Base-by-base conservation (phyloP, 1,140 invertebrate species). In the Sesamia nonagrioides region DNA sequence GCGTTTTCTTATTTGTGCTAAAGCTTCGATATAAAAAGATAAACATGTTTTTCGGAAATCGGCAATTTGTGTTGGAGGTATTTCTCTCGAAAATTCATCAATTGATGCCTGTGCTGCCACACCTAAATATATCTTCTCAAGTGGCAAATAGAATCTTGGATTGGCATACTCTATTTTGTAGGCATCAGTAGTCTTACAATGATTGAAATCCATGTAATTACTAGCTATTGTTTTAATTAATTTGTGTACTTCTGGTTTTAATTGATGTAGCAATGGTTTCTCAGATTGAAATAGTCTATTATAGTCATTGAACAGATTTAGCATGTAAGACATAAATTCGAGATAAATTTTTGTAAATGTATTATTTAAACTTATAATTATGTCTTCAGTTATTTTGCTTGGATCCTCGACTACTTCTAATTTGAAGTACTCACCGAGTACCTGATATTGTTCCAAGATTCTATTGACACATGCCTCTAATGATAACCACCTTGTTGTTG, bases 391-490 rank as follows among this genome's bases (percentile, higher is more conserved):
- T 15, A 82, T 90, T 21, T 85, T 85, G 40, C 86, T 92, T 52
- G 85, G 90, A 82, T 92, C 91, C 21, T 79, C 63, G 78, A 89
- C 84, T 18, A 84, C 80, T 27, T 86, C 82, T n/a, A 94, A 71
- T 56, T 86, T 78, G 40, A 77, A 69, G 45, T 78, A 93, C 68
- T 92, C 89, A 66, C 92, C 85, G n/a, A 91, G 74, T 13, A 89
- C 71, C n/a, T 40, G 42, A 68, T 40, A 40, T 40, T 40, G 37
- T 40, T 40, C 37, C 37, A 40, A 40, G 37, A 7, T 40, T 40
- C n/a, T n/a, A n/a, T n/a, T n/a, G n/a, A n/a, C n/a, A n/a, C n/a
- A n/a, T n/a, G n/a, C n/a, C n/a, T n/a, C n/a, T n/a, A n/a, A n/a
- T n/a, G n/a, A n/a, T n/a, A n/a, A n/a, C n/a, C n/a, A n/a, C n/a